Base-by-base conservation (phyloP, 2,797 vertebrate genomes). In the Alexandromys oeconomus region DNA sequence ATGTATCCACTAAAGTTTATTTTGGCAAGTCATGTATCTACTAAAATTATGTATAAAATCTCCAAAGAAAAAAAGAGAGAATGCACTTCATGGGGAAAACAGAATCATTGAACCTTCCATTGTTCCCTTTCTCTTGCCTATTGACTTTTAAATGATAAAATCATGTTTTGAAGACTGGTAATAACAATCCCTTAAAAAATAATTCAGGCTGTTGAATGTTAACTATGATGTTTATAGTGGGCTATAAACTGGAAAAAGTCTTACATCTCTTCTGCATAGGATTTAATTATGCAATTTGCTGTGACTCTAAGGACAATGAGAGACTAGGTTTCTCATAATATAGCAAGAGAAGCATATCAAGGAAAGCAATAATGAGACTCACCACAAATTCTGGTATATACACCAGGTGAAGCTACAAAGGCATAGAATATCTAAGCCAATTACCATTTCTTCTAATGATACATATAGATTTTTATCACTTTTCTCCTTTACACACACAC, bases 191-290 rank as follows among this genome's bases (percentile, higher is more conserved):
- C 71, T 46, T 92, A 96, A 94, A 94, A 96, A 94, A 81, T 93
- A 97, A 94, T 96, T 92, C 61, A 92, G 80, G 65, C 51, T 90
- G 10, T 96, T 94, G 85, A 95, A 93, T 94, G 61, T 92, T 95
- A 95, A 93, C 71, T 78, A 92, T 73, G 59, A 63, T 81, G 54
- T 95, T 95, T 97, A 96, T 96, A 92, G 86, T 46, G 19, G 94
- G 84, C 69, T 96, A 91, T 96, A 96, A 97, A 96, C n/a, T 91
- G n/a, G n/a, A 77, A 95, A 92, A 71, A 94, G 54, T 91, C 73
- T 93, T 96, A 93, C 17, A 87, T 95, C 51, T 93, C 37, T 89
- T 74, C 25, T 89, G 84, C 29, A 92, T 63, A 93, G 59, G 37
- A 76, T 93, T 96, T 95, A 96, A 95, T 96, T 95, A 59, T 77